phyloP scores from a whole-genome alignment of 2,113 vertebrate genomes.

The Melozone crissalis region DNA sequence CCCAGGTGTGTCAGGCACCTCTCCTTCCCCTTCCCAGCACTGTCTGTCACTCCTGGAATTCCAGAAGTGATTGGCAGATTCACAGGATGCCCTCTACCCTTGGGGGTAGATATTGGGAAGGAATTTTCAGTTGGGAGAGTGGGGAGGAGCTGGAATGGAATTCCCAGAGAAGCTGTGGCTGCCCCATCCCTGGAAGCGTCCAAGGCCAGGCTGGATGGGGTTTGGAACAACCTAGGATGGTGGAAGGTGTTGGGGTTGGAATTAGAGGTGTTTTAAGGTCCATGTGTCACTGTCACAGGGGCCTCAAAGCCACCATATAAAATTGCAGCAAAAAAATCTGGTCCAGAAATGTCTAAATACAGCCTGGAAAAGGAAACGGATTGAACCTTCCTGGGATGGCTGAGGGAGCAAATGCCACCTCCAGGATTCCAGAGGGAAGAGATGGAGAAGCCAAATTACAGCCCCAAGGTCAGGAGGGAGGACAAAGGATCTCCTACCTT shows the following conservation, averaged over 20 bases:
- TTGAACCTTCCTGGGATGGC: background rate
- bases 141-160: background rate
- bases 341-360: fast-evolving
- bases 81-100: too few species aligned
- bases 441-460: background rate
- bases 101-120: background rate
- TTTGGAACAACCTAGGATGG: background rate
- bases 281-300: background rate
- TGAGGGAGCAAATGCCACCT: background rate
- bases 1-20: too few species aligned
- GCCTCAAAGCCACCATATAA: background rate
- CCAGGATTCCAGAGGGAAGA: background rate
- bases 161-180: background rate
- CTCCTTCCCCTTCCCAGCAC: too few species aligned
- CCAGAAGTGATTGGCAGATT: too few species aligned
- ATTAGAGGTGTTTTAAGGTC: background rate
- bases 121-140: background rate
- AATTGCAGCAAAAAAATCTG: background rate
- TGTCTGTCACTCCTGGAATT: too few species aligned
- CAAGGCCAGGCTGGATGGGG: background rate
- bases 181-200: background rate
- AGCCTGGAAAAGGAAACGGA: background rate
- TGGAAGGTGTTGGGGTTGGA: background rate
- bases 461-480: background rate
- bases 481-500: conserved; percentile 67